Evolutionary conservation across 1,140 invertebrate genomes (phyloP).

Genomic region (Oscheius sp.): DNA sequence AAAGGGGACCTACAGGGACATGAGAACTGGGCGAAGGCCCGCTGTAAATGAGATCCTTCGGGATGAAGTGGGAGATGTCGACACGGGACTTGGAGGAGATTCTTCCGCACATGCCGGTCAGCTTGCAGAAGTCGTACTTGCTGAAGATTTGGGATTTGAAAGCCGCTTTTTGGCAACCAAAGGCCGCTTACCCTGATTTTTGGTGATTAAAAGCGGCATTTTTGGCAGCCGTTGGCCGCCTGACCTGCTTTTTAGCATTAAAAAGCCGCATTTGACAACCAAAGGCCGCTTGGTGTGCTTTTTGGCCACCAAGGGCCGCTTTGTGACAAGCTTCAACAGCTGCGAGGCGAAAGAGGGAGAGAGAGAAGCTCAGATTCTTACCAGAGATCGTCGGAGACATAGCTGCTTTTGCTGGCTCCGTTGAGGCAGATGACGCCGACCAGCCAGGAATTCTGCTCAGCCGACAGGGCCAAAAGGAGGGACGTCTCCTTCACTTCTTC

Average conservation of each 20-base stretch:
- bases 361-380: too few relatives aligned
- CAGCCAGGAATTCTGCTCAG: constrained; percentile 34
- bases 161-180: too few relatives aligned
- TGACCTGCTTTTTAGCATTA: too few relatives aligned
- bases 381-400: constrained; percentile 37
- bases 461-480: constrained; percentile 25
- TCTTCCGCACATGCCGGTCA: constrained; percentile 15
- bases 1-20: constrained; percentile 13
- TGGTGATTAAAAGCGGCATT: too few relatives aligned
- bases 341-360: too few relatives aligned
- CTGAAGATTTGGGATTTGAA: too few relatives aligned
- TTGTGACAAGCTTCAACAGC: too few relatives aligned
- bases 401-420: constrained; percentile 33
- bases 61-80: constrained; percentile 10
- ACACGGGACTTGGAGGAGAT: background rate
- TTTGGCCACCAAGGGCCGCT: too few relatives aligned
- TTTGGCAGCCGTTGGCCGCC: too few relatives aligned
- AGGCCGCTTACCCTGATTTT: too few relatives aligned
- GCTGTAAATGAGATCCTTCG: constrained; percentile 32
- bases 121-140: constrained; percentile 31
- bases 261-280: too few relatives aligned
- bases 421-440: constrained; percentile 34
- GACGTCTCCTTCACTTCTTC: constrained; percentile 20
- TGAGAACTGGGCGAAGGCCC: constrained; percentile 31
- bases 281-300: too few relatives aligned